Evolutionary conservation across 2,797 vertebrate genomes (phyloP).

Genomic region (Typhlichthys eigenmanni): DNA sequence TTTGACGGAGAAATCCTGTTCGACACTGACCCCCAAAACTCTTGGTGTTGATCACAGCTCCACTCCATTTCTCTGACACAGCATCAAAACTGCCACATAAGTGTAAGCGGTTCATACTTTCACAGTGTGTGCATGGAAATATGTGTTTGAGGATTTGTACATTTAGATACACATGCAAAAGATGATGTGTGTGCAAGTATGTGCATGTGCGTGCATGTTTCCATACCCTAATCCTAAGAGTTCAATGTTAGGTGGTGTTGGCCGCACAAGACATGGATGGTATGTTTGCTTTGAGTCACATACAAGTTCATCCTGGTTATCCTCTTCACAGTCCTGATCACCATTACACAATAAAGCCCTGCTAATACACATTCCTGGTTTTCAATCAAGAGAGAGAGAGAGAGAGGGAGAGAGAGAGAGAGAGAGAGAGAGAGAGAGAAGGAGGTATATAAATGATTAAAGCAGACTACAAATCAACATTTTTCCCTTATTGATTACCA

Average conservation of each 20-base stretch:
- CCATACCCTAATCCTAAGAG: slow-evolving; percentile 84
- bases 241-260: slow-evolving; percentile 80
- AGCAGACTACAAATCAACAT: too few relatives aligned
- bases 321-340: slow-evolving; percentile 91
- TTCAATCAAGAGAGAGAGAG: slow-evolving; percentile 22
- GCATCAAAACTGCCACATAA: slow-evolving; percentile 59
- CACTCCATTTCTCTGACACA: slow-evolving; percentile 69
- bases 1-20: slow-evolving; percentile 68
- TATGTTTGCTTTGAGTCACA: slow-evolving; percentile 65
- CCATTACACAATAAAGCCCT: slow-evolving; percentile 88
- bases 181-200: background rate
- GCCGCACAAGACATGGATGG: slow-evolving; percentile 70
- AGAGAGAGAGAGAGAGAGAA: background rate
- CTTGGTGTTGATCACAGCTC: slow-evolving; percentile 85
- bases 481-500: too few relatives aligned
- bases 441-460: background rate
- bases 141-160: background rate
- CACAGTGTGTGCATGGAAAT: background rate
- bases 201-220: background rate
- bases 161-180: background rate
- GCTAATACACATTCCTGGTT: slow-evolving; percentile 85
- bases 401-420: background rate
- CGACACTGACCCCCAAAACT: slow-evolving; percentile 91
- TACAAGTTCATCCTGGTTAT: slow-evolving; percentile 80
- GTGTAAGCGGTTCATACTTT: background rate